phyloP scores from a whole-genome alignment of 2,113 vertebrate species.

The Todiramphus chloris region DNA sequence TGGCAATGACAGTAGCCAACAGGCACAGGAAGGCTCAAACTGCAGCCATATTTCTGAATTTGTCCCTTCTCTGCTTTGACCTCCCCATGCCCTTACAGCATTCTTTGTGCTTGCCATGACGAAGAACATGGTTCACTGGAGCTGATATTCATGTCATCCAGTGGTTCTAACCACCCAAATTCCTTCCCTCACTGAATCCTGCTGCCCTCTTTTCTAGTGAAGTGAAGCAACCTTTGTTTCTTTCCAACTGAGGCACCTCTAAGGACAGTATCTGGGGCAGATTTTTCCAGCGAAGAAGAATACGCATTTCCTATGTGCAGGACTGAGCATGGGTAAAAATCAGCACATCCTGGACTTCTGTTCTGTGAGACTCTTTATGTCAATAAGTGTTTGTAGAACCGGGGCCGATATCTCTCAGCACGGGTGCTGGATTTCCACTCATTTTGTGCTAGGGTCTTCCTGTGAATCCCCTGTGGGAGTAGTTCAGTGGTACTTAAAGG shows the following conservation, averaged over 20 bases:
- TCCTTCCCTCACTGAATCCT: not conserved
- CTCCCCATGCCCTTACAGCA: not conserved
- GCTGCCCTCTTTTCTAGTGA: not conserved
- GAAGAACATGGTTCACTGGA: not conserved
- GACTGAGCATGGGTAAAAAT: not conserved
- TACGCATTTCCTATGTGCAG: not conserved
- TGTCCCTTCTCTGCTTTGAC: not conserved
- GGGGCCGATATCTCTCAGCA: conserved; percentile 7
- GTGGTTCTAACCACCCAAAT: not conserved
- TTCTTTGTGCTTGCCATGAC: not conserved
- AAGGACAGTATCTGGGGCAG: not conserved
- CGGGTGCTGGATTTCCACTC: conserved; percentile 57
- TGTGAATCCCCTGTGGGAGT: conserved; percentile 33
- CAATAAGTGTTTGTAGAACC: not conserved
- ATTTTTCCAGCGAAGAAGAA: not conserved
- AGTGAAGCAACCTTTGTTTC: not conserved
- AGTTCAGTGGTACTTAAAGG: conserved; percentile 25
- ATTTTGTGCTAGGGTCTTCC: conserved; percentile 31
- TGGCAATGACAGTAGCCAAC: not conserved
- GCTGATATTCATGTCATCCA: not conserved
- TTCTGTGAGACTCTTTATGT: not conserved
- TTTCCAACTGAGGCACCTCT: not conserved
- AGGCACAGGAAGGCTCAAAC: not conserved
- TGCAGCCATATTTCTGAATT: not conserved
- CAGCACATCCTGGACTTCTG: not conserved